phyloP scores from a whole-genome alignment of 2,113 vertebrate genomes.

The Menura novaehollandiae region DNA sequence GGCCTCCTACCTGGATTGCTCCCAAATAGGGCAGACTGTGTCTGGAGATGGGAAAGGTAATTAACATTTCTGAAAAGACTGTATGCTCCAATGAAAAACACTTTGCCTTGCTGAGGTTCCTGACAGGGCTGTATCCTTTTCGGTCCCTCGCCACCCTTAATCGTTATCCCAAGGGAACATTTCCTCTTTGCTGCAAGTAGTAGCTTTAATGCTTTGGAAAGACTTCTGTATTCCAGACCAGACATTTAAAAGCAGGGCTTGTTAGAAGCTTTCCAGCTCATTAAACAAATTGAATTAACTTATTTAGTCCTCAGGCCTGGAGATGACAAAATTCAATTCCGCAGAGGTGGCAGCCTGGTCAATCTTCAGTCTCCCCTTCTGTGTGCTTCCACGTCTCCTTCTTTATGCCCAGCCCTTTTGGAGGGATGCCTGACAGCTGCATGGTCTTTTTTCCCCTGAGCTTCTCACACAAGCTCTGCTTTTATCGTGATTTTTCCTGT shows the following conservation, averaged over 20 bases:
- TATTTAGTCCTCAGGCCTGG: not conserved
- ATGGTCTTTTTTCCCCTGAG: not conserved
- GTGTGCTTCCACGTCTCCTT: not conserved
- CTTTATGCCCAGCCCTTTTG: not conserved
- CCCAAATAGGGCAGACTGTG: slow-evolving; percentile 11
- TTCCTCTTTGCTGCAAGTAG: not conserved
- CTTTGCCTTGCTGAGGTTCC: not conserved
- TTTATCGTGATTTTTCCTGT: not conserved
- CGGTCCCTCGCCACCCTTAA: not conserved
- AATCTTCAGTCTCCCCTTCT: not conserved
- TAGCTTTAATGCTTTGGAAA: not conserved
- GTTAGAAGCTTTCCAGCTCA: slow-evolving; percentile 31
- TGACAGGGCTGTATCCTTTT: not conserved
- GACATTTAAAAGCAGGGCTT: not conserved
- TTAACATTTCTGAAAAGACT: not conserved
- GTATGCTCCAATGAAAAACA: not conserved
- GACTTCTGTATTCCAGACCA: not conserved
- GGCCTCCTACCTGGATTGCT: not conserved
- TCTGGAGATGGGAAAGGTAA: not conserved
- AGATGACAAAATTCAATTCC: slow-evolving; percentile 17
- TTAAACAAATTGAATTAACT: slow-evolving; percentile 42
- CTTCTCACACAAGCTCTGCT: not conserved
- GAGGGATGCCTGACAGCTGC: slow-evolving; percentile 20
- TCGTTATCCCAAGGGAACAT: not conserved
- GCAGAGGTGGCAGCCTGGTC: slow-evolving; percentile 2